Base-by-base conservation (phyloP, 2,797 vertebrate species). In the Menidia menidia region DNA sequence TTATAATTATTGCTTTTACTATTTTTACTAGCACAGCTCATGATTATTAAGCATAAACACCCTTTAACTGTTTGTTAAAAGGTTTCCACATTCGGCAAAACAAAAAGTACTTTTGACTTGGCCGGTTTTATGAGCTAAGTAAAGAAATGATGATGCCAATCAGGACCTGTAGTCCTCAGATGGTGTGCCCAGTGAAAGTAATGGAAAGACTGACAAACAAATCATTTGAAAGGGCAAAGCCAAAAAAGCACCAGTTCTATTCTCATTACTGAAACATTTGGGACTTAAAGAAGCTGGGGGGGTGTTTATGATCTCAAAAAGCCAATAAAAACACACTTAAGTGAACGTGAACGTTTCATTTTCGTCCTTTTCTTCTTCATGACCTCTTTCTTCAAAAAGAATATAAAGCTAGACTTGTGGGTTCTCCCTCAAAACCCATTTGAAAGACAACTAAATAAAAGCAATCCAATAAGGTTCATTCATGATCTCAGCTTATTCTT, bases 371-470 rank as follows among this genome's bases (percentile, higher is more conserved):
- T 66, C 67, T 73, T 82, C 60, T 60, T 71, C 68, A 68, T 25
- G 51, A 74, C 73, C 71, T 77, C 55, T 41, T 68, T 85, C 59
- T 78, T 86, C 75, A 83, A 89, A 84, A 86, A 79, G 55, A 14
- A 51, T 45, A 65, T 54, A 67, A 67, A 60, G 25, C 25, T 25
- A 25, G 25, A 1, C 75, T 32, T 32, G 68, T 67, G 69, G 74
- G 79, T 89, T 84, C 75, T 68, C 51, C 82, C 70, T 82, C 52
- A 63, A 85, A 86, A 88, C 83, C 87, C 54, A 51, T 60, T 58
- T 45, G 57, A 77, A 67, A 62, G 64, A 78, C 59, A 14, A 75
- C n/a, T 3, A 60, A 74, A 69, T 82, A 71, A 65, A 60, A 57
- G 80, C 65, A 73, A 84, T 51, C 73, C 31, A 76, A 73, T 51